These are phyloP conservation scores for Acipenser transmontanus DNA, from an alignment of 2,797 vertebrate genomes.

Conservation along the genomic window DNA sequence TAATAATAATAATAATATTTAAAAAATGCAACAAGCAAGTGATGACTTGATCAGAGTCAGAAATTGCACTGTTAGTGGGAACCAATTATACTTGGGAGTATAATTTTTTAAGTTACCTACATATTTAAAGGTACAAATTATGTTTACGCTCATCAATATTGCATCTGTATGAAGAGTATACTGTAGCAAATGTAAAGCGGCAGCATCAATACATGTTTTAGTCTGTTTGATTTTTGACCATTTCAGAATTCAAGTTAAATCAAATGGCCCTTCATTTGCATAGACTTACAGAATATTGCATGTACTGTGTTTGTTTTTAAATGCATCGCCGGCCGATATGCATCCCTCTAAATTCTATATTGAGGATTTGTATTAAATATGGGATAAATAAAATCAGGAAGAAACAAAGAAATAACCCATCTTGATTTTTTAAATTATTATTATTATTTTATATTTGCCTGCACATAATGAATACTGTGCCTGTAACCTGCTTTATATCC, in stretches of 20 bases:
- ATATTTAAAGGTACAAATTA: slow-evolving; percentile 38
- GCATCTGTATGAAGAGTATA: slow-evolving; percentile 48
- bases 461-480: background rate
- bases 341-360: slow-evolving; percentile 55
- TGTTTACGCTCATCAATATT: slow-evolving; percentile 31
- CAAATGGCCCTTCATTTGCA: slow-evolving; percentile 71
- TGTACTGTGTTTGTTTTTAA: slow-evolving; percentile 81
- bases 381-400: slow-evolving; percentile 16
- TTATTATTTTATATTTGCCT: slow-evolving; percentile 6
- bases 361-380: slow-evolving; percentile 34
- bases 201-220: slow-evolving; percentile 46
- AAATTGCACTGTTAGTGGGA: slow-evolving; percentile 13
- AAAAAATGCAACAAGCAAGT: no score
- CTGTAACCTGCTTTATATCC: background rate
- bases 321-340: slow-evolving; percentile 72
- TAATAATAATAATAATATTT: no score
- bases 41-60: no score
- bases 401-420: slow-evolving; percentile 11
- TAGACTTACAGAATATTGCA: slow-evolving; percentile 75
- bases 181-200: slow-evolving; percentile 52
- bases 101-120: slow-evolving; percentile 40
- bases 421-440: background rate
- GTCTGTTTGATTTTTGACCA: slow-evolving; percentile 63
- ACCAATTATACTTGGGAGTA: background rate
- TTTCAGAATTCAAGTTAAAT: slow-evolving; percentile 75